phyloP scores from a whole-genome alignment of 2,888 invertebrate genomes.

The Nebria brevicollis region DNA sequence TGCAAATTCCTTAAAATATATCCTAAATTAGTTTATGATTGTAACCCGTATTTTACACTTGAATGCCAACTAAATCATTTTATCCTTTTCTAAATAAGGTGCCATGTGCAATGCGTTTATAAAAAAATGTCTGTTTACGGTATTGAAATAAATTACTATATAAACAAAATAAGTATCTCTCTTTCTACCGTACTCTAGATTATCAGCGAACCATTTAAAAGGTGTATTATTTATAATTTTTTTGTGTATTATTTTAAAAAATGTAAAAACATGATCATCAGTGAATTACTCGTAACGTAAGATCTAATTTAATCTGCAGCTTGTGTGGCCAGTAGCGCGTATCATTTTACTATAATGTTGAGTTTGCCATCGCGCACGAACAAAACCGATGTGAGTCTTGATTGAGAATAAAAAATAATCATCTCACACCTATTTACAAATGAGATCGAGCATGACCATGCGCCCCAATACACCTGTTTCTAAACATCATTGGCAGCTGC shows the following conservation, averaged over 20 bases:
- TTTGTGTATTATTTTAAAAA: neutral
- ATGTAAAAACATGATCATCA: neutral
- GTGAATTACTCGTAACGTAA: neutral
- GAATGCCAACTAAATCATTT: no score
- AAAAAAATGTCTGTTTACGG: neutral
- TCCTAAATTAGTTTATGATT: no score
- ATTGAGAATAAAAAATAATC: conserved; percentile 24
- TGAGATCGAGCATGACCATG: conserved; percentile 28
- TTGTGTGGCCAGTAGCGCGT: neutral
- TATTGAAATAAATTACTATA: neutral
- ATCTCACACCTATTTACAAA: conserved; percentile 39
- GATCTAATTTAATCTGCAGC: neutral
- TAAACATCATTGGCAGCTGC: conserved; percentile 7
- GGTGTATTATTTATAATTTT: neutral
- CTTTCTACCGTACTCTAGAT: neutral
- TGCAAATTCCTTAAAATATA: no score
- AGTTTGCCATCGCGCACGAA: neutral
- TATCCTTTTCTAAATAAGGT: neutral
- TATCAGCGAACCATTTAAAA: conserved; percentile 1
- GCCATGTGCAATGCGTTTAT: neutral
- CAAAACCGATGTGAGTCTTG: neutral
- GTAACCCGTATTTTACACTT: no score
- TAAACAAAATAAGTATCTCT: neutral
- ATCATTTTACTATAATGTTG: conserved; percentile 1
- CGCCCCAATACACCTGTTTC: conserved; percentile 23